Conservation (phyloP, 2,797 vertebrate species). For the Numenius phaeopus region DNA sequence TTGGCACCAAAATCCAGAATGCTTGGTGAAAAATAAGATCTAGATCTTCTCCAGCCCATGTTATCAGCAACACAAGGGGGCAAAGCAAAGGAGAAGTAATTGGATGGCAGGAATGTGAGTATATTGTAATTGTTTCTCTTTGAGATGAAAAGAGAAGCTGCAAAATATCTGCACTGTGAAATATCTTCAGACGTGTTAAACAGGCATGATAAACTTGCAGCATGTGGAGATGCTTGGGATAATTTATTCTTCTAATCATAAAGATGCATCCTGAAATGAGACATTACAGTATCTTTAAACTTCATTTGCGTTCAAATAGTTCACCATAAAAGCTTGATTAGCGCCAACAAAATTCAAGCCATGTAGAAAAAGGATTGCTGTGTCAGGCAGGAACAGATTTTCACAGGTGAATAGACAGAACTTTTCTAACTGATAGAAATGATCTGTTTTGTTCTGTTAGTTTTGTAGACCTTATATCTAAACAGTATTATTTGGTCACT, state of each 20-base stretch:
- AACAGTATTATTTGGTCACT: neutral
- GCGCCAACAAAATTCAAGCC: constrained; percentile 44
- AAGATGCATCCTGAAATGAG: constrained; percentile 63
- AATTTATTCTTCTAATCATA: constrained; percentile 74
- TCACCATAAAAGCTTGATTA: constrained; percentile 70
- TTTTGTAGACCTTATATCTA: neutral
- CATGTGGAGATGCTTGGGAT: constrained; percentile 10
- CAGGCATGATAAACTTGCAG: constrained; percentile 56
- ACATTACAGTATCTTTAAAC: constrained; percentile 60
- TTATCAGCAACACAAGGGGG: neutral
- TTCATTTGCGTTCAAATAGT: constrained; percentile 62
- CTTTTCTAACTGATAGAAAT: neutral
- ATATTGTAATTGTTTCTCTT: constrained; percentile 42
- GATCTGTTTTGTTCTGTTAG: neutral
- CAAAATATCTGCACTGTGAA: constrained; percentile 68
- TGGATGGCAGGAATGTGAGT: neutral
- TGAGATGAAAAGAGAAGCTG: constrained; percentile 39
- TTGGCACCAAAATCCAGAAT: neutral
- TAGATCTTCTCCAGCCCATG: neutral
- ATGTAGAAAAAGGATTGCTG: neutral
- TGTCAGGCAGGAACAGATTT: neutral
- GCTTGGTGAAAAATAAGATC: neutral
- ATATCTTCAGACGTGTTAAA: constrained; percentile 53
- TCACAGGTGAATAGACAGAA: neutral
- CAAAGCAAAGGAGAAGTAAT: constrained; percentile 42